Conservation (phyloP, 2,113 vertebrate species). For the Corydoras sp. region DNA sequence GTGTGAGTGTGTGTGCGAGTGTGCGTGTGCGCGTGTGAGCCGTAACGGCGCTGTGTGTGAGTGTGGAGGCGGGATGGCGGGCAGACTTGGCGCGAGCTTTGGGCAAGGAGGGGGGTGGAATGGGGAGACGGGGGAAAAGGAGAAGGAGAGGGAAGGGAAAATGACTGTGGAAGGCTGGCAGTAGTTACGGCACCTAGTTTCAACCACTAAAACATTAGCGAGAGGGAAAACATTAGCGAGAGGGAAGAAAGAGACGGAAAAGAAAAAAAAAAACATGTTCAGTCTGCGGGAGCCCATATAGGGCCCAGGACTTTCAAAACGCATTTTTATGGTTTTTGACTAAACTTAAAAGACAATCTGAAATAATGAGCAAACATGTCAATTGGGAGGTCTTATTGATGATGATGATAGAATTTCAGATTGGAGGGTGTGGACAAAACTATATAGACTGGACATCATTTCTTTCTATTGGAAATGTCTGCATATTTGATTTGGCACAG, state of each 20-base stretch:
- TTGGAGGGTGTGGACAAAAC: too few species aligned
- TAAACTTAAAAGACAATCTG: too few species aligned
- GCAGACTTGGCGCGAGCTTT: slow-evolving; percentile 62
- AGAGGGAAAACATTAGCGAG: slow-evolving; percentile 13
- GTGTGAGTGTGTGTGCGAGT: slow-evolving; percentile 14
- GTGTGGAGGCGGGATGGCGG: slow-evolving; percentile 58
- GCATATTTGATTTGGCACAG: too few species aligned
- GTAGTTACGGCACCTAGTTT: slow-evolving; percentile 56
- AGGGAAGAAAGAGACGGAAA: slow-evolving; percentile 55
- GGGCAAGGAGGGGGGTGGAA: slow-evolving; percentile 40
- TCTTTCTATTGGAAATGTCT: too few species aligned
- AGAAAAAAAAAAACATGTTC: slow-evolving; percentile 28
- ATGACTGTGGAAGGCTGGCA: slow-evolving; percentile 26
- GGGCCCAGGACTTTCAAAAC: too few species aligned
- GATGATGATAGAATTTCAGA: too few species aligned
- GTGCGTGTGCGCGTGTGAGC: slow-evolving; percentile 46
- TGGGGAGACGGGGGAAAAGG: slow-evolving; percentile 43
- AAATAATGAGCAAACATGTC: too few species aligned
- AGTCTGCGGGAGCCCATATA: too few species aligned
- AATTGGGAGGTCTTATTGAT: too few species aligned
- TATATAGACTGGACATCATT: too few species aligned
- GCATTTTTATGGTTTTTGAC: too few species aligned
- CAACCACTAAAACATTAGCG: slow-evolving; percentile 46
- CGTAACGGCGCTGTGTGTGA: slow-evolving; percentile 34
- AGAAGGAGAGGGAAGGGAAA: slow-evolving; percentile 13